Evolutionary conservation across 2,797 vertebrate species (phyloP).

Genomic region (Myotis daubentonii): DNA sequence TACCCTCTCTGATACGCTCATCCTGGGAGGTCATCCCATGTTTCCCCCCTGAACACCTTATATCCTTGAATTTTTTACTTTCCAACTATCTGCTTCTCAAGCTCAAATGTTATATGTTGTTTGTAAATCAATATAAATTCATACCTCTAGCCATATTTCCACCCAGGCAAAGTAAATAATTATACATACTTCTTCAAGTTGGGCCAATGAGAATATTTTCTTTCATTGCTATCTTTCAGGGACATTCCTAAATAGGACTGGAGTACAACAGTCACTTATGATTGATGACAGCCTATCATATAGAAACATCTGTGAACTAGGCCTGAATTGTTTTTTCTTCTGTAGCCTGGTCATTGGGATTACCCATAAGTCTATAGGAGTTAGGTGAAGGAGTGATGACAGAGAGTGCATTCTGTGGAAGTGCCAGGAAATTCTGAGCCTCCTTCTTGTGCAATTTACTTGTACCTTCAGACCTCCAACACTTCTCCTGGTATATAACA

Average conservation of each 20-base stretch:
- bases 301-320: background rate
- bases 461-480: background rate
- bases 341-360: background rate
- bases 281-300: background rate
- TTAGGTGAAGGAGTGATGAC: background rate
- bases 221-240: background rate
- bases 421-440: background rate
- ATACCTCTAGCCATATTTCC: background rate
- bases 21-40: background rate
- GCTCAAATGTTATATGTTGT: background rate
- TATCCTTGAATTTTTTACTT: slow-evolving; percentile 18
- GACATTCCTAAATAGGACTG: background rate
- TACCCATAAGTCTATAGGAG: background rate
- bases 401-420: background rate
- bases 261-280: background rate
- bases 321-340: background rate
- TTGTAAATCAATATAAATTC: background rate
- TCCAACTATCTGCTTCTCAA: background rate
- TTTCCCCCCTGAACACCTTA: background rate
- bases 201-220: background rate
- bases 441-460: background rate
- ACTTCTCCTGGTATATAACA: background rate
- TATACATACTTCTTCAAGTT: background rate
- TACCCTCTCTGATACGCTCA: background rate
- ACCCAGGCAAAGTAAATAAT: background rate